Evolutionary conservation across 2,888 invertebrate genomes (phyloP), one percentile per base, ranked within the genome.

Genomic region (Scaptomyza polygonia): DNA sequence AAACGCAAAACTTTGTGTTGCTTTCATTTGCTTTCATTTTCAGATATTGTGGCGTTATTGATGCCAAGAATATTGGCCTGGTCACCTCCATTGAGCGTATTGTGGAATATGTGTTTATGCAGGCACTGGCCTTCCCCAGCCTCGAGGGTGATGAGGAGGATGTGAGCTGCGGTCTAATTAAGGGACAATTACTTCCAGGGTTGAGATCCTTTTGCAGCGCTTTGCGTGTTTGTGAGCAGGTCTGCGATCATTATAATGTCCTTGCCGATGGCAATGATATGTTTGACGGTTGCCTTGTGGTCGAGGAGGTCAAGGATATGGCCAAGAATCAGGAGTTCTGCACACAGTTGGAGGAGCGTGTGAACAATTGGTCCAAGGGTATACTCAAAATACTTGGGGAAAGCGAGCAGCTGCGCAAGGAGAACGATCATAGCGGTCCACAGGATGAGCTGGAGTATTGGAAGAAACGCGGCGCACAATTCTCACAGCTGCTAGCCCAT

Each of bases 391-490:
- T 96, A 64, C 93, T 98, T 54, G 96, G 97, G 62, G 98, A 98
- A 90, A 97, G 97, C 88, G 97, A 97, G 88, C 97, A 98, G 89
- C 93, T 98, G 69, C 93, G 98, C 55, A 94, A 96, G 40, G 98
- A 98, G 90, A 97, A 97, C 65, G 98, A 98, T 90, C 95, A 96
- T 4, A 96, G 96, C 54, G 98, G 98, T 0, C 98, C 98, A 0
- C 97, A 98, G 89, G 98, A 98, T 88, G 99, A 99, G 90, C 93
- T 99, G 39, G 97, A 97, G 85, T 98, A 98, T 91, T 99, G 98
- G 98, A 98, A 98, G 92, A 96, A 96, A 85, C 93, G 98, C 32
- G 97, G 97, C 39, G 97, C 98, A 0, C 97, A 97, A 90, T 98
- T 99, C 91, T 97, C 97, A 6, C 96, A 97, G 89, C 94, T 97